These are phyloP conservation scores for Prunella fulvescens DNA, from an alignment of 2,113 vertebrate genomes.

Conservation along the genomic window DNA sequence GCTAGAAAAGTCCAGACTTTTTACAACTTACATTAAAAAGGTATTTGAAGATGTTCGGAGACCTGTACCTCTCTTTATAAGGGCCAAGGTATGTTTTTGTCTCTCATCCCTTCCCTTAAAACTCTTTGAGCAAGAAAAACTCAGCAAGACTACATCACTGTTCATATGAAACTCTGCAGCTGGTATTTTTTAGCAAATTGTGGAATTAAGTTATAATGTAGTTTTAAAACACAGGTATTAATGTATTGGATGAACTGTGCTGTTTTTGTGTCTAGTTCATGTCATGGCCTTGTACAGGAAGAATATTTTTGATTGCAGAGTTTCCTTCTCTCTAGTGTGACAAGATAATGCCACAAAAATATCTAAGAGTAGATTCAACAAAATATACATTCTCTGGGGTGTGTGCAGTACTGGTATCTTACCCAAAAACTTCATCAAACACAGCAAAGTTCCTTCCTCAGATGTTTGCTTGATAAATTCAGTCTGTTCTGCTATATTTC, in stretches of 20 bases:
- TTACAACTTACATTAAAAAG: background rate
- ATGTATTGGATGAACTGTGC: background rate
- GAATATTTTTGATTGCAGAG: background rate
- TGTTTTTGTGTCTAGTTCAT: background rate
- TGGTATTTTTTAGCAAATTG: background rate
- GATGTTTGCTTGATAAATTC: background rate
- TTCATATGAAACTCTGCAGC: background rate
- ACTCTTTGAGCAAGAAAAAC: background rate
- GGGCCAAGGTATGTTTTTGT: background rate
- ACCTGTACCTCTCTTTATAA: background rate
- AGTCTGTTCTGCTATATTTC: background rate
- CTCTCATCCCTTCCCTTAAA: background rate
- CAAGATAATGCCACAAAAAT: background rate
- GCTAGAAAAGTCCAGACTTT: background rate
- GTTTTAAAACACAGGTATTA: background rate
- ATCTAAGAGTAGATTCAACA: background rate
- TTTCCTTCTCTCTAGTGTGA: background rate
- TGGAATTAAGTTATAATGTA: background rate
- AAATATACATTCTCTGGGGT: background rate
- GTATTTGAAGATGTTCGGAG: background rate
- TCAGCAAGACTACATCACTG: background rate
- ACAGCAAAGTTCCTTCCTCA: background rate
- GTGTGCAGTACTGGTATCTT: background rate
- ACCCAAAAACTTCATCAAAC: background rate
- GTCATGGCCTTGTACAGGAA: background rate